These are phyloP conservation scores for Andrena fulva DNA, from an alignment of 2,888 invertebrate genomes.

Conservation along the genomic window DNA sequence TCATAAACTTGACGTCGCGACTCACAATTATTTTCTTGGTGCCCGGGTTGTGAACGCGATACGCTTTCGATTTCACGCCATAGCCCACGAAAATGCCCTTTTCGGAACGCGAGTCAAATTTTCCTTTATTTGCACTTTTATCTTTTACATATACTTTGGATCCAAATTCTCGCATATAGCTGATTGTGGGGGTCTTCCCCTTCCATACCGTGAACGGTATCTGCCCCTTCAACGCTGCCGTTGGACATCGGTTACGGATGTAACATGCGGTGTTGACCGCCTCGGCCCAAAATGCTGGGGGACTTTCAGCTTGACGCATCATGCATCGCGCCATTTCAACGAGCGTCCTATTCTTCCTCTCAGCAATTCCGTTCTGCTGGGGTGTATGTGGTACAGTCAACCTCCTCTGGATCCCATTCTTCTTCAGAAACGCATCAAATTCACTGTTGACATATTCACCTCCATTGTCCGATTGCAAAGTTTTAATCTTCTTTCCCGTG, in stretches of 20 bases:
- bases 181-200: background rate
- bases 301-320: too few relatives aligned
- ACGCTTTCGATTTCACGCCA: too few relatives aligned
- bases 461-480: background rate
- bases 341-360: background rate
- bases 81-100: too few relatives aligned
- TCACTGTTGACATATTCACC: background rate
- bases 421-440: background rate
- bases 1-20: too few relatives aligned
- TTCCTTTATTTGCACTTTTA: background rate
- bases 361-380: background rate
- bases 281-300: too few relatives aligned
- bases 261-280: background rate
- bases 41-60: too few relatives aligned
- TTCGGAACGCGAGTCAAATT: background rate
- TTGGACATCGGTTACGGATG: background rate
- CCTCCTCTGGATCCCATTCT: background rate
- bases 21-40: too few relatives aligned
- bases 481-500: background rate
- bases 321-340: too few relatives aligned
- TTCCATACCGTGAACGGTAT: background rate
- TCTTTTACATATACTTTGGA: background rate
- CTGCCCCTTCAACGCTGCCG: background rate
- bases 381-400: background rate
- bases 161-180: background rate